Base-by-base conservation (phyloP, 2,113 vertebrate genomes). In the Cricetomys ansorgei region DNA sequence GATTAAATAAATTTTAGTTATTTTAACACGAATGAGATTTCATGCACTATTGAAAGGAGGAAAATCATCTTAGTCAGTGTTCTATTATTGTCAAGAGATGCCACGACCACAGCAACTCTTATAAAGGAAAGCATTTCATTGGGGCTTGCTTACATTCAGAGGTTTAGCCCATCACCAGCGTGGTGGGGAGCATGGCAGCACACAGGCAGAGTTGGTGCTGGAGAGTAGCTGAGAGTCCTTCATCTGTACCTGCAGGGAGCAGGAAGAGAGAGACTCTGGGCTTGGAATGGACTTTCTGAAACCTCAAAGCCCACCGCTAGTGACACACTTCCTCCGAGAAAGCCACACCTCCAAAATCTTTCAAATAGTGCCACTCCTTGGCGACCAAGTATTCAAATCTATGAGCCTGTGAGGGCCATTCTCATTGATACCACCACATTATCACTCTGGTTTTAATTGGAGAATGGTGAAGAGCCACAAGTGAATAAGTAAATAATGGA, bases 1-100 rank as follows among this genome's bases (percentile, higher is more conserved):
- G 45, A 0, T 92, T 4, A 13, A 89, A 48, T n/a, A 92, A 77
- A 91, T 65, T 45, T 8, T 86, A 6, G 31, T 79, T 57, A 86
- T 13, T 85, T 94, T 94, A 88, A 59, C 80, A 27, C 62, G 70
- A 85, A 45, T 97, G 69, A 53, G 87, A 69, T 85, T 95, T 91
- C 21, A 77, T 76, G n/a, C 1, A 80, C n/a, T 65, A 50, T 2
- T 86, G n/a, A 70, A 75, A 94, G 55, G 34, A 67, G 59, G 15
- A 25, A 67, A 91, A 72, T 81, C 53, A 59, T 8, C 34, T 62
- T 19, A 62, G 37, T 40, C 55, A 57, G n/a, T 9, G 13, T 15
- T 81, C n/a, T 59, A 53, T 81, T 81, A n/a, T 37, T 59, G 23
- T 81, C 37, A 81, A 57, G 53, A 81, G 37, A 16, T 23, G 25